Conservation (phyloP, 2,797 vertebrate genomes). For the Otolemur crassicaudatus region DNA sequence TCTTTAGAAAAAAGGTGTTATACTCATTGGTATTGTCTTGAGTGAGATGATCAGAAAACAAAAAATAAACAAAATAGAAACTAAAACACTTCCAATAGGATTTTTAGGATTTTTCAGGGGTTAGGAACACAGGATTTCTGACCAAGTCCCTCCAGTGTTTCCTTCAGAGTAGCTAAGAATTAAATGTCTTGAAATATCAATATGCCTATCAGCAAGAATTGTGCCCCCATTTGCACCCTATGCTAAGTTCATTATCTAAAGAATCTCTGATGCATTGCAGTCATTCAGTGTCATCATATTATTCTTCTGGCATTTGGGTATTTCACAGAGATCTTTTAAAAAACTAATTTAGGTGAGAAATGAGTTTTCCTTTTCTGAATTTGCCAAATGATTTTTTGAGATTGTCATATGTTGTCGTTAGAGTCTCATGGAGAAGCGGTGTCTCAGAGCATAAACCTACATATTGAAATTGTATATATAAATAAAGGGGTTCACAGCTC, state of each 20-base stretch:
- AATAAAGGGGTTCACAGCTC: too few species aligned
- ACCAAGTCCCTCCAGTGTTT: not conserved
- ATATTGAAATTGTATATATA: too few species aligned
- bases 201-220: not conserved
- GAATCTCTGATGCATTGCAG: not conserved
- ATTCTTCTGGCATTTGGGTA: not conserved
- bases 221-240: not conserved
- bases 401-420: not conserved
- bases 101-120: not conserved
- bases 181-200: not conserved
- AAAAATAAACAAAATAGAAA: not conserved
- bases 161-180: not conserved
- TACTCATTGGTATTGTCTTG: not conserved
- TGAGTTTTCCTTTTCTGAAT: not conserved
- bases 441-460: too few species aligned
- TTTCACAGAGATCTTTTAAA: not conserved
- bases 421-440: too few species aligned
- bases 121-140: not conserved
- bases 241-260: not conserved
- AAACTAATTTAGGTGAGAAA: not conserved
- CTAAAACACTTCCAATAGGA: not conserved
- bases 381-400: not conserved
- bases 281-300: not conserved
- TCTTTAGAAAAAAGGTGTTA: not conserved
- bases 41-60: not conserved